These are phyloP conservation scores for Apotomis betuletana DNA, from an alignment of 2,888 invertebrate species.

Conservation along the genomic window DNA sequence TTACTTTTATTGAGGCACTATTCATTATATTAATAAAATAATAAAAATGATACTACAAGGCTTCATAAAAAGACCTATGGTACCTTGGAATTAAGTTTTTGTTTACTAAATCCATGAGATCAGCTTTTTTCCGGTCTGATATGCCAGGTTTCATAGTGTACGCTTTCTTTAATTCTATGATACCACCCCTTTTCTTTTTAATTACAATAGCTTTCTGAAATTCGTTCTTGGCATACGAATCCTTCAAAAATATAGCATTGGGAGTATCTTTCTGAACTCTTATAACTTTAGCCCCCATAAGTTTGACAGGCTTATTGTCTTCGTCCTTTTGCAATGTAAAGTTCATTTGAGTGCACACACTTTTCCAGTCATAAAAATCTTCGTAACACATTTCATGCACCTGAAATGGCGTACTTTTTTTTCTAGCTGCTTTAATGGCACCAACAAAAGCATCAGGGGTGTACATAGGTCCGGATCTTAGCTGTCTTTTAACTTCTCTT, in stretches of 20 bases:
- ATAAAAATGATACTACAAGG: not conserved
- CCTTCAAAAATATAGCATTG: slow-evolving; percentile 22
- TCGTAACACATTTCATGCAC: slow-evolving; percentile 41
- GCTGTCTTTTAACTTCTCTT: slow-evolving; percentile 15
- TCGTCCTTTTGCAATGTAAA: slow-evolving; percentile 43
- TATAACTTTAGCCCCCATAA: too few relatives aligned
- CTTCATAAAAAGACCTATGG: slow-evolving; percentile 10
- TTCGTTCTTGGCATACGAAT: slow-evolving; percentile 20
- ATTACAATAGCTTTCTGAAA: slow-evolving; percentile 33
- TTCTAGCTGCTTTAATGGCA: slow-evolving; percentile 20
- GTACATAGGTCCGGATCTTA: slow-evolving; percentile 21
- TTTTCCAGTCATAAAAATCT: slow-evolving; percentile 48
- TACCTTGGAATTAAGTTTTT: slow-evolving; percentile 8
- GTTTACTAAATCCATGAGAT: slow-evolving; percentile 13
- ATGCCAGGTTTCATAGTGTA: slow-evolving; percentile 18
- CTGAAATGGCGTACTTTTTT: not conserved
- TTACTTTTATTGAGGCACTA: slow-evolving; percentile 7
- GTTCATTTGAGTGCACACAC: slow-evolving; percentile 45
- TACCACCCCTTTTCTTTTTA: slow-evolving; percentile 14
- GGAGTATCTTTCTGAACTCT: not conserved
- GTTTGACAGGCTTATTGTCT: slow-evolving; percentile 41
- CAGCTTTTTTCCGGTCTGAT: slow-evolving; percentile 29
- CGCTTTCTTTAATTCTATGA: slow-evolving; percentile 14
- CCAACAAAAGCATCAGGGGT: slow-evolving; percentile 23
- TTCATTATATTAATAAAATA: not conserved